A percentile compares a stretch with the other conserved stretches of the same genome.
phyloP scores from a whole-genome alignment of 2,797 vertebrate genomes.

The Tokudaia tokunoshimensis region DNA sequence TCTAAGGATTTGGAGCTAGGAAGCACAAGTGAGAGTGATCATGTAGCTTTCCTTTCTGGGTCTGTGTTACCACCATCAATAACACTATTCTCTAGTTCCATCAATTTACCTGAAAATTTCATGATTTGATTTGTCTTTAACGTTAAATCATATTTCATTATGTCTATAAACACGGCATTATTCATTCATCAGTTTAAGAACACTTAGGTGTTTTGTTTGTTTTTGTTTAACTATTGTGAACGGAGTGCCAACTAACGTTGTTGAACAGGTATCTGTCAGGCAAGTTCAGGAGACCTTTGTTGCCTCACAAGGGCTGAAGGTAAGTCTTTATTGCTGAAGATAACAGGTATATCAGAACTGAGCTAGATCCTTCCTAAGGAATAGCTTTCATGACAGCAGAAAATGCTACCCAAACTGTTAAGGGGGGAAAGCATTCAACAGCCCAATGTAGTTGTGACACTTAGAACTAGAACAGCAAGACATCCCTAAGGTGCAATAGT shows the following conservation, averaged over 20 bases:
- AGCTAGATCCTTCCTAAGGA: not conserved
- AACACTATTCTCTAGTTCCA: not conserved
- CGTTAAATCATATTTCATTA: not conserved
- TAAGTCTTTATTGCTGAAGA: not conserved
- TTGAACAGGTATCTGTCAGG: not conserved
- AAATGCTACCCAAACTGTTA: not conserved
- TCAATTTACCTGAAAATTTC: not conserved
- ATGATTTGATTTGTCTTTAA: not conserved
- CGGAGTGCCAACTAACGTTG: not conserved
- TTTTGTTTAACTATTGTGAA: not conserved
- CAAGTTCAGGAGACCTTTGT: not conserved
- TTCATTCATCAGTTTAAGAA: not conserved
- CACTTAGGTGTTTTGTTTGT: not conserved
- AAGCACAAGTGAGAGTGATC: not conserved
- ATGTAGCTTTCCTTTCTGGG: not conserved
- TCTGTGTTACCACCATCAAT: not conserved
- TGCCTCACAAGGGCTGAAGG: not conserved
- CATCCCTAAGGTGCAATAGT: not conserved
- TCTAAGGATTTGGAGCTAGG: not conserved
- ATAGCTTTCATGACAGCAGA: not conserved
- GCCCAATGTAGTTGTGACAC: not conserved
- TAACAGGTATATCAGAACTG: not conserved
- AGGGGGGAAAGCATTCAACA: not conserved
- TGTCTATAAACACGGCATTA: not conserved
- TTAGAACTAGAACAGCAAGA: not conserved